These are phyloP conservation scores for Microtus montanus DNA, from an alignment of 2,113 vertebrate species.

Conservation along the genomic window DNA sequence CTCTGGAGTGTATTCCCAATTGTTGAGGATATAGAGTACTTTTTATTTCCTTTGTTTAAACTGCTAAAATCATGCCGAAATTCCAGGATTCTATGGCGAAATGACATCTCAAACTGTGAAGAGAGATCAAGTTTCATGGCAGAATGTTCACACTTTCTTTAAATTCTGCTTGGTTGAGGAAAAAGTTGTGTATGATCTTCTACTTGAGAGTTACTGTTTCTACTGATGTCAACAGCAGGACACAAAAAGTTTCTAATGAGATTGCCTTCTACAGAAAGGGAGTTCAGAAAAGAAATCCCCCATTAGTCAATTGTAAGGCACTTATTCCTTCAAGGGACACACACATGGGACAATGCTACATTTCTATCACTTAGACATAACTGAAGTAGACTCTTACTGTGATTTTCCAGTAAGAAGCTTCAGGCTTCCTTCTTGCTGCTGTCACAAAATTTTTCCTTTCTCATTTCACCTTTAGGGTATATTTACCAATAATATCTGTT, in stretches of 20 bases:
- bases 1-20: not conserved
- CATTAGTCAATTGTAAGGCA: not conserved
- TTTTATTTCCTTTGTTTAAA: constrained; percentile 29
- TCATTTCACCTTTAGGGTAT: not conserved
- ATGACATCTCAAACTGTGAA: constrained; percentile 35
- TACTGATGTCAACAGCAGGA: not conserved
- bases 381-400: not conserved
- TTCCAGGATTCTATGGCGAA: constrained; percentile 23
- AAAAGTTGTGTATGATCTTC: not conserved
- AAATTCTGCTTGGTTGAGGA: not conserved
- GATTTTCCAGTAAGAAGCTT: not conserved
- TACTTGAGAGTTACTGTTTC: not conserved
- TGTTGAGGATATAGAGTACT: not conserved
- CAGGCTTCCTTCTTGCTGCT: not conserved
- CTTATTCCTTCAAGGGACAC: not conserved
- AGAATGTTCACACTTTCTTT: constrained; percentile 25
- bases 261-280: constrained; percentile 18
- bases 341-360: too few species aligned
- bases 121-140: constrained; percentile 28
- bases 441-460: not conserved
- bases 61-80: not conserved
- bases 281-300: not conserved
- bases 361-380: not conserved
- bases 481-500: not conserved
- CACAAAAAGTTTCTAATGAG: not conserved